Base-by-base conservation (phyloP, 2,797 vertebrate genomes). In the Pagetopsis macropterus region DNA sequence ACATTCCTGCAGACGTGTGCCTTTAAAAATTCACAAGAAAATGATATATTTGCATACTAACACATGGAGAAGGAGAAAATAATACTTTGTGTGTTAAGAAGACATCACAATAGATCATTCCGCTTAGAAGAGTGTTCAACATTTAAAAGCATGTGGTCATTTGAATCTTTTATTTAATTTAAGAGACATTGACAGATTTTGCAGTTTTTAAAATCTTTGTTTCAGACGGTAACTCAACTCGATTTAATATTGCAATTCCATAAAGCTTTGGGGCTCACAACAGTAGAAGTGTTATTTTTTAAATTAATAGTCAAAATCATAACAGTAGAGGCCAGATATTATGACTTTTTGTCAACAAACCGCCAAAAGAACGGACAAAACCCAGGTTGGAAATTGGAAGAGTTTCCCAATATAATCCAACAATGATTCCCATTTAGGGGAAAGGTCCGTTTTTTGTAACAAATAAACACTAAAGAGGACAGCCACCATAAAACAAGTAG, bases 1-100 rank as follows among this genome's bases (percentile, higher is more conserved):
- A 77, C 60, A 79, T 83, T 86, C 81, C 75, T 72, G 48, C 16
- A 40, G 50, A 64, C 9, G 2, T 33, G 37, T 17, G 10, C n/a
- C 44, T 59, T 67, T 57, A 44, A 23, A 27, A 68, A 48, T 15
- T 65, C 41, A 52, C 21, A 31, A 60, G 8, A 63, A 5, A 69
- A 65, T 62, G 3, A 51, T 10, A 41, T 16, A 58, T 65, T 57
- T 67, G 51, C 31, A 54, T 58, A 23, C n/a, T 43, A 55, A 23
- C 2, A 27, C 11, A 33, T 15, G 23, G 0, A 2, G 9, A 12
- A 31, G 21, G 21, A 21, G 21, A 21, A 21, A 21, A 21, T 21
- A 1, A n/a, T 1, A 61, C n/a, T 37, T n/a, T 57, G 54, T 56
- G 54, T 19, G 0, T 41, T 14, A 58, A 58, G 56, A 19, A 41